Base-by-base conservation (phyloP, 2,797 vertebrate genomes). In the Eulemur albifrons region DNA sequence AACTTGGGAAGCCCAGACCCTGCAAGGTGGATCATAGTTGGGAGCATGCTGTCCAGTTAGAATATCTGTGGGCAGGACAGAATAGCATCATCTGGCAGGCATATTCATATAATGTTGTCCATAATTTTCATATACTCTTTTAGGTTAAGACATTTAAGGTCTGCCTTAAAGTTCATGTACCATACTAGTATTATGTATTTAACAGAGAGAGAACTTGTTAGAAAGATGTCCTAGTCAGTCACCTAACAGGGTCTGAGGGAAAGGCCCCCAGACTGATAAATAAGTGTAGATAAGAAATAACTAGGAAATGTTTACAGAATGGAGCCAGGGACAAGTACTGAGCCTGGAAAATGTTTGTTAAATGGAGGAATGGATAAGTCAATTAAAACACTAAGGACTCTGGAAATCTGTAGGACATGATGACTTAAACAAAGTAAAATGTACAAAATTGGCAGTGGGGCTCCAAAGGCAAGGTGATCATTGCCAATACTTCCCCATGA, bases 201-300 rank as follows among this genome's bases (percentile, higher is more conserved):
- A 85, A 80, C 23, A 96, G 25, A 92, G 27, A 96, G 5, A 93
- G 27, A 70, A 75, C 40, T 70, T 87, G 13, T 70, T 48, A 61
- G 38, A 94, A 94, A 91, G 40, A 61, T 85, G 13, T 93, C 54
- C 57, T 91, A 65, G 7, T 76, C 63, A 79, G n/a, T 93, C n/a
- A 86, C 27, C 73, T 94, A 89, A 83, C 27, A 79, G 5, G 50
- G 30, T 86, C 35, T 86, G 25, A 91, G 17, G 30, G 30, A 92
- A 95, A 83, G 38, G 2, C 38, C 9, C 43, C n/a, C 43, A 75
- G 32, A 87, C 14, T 61, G 57, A 13, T 75, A 91, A 79, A 27
- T 43, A 92, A 90, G n/a, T 83, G 20, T 72, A 84, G 30, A 59
- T 67, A 96, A 95, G 48, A 92, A 50, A 92, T 4, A 88, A 85